These are phyloP conservation scores for Andrena trimmerana DNA, from an alignment of 2,888 invertebrate genomes.

Conservation along the genomic window DNA sequence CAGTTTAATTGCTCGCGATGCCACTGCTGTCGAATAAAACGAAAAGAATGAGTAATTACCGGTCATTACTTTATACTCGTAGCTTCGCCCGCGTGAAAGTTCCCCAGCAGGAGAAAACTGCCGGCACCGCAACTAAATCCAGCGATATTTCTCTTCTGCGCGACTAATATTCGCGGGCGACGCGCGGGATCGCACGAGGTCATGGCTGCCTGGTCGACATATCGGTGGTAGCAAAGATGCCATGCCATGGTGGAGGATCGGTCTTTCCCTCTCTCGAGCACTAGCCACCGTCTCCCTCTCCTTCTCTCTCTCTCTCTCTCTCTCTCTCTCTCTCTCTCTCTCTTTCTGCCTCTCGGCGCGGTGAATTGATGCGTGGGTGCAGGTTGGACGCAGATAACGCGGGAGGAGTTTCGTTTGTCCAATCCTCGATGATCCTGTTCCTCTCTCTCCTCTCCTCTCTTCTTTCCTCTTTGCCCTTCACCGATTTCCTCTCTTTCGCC, in stretches of 20 bases:
- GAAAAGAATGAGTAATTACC: not conserved
- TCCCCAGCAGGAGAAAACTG: not conserved
- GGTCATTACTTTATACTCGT: not conserved
- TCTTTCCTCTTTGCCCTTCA: conserved; percentile 20
- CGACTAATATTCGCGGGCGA: conserved; percentile 49
- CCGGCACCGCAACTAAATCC: not conserved
- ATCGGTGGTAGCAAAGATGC: conserved; percentile 42
- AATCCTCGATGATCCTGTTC: conserved; percentile 81
- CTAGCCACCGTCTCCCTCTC: not conserved
- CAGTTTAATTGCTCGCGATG: conserved; percentile 25
- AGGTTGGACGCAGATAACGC: conserved; percentile 80
- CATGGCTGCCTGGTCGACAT: conserved; percentile 64
- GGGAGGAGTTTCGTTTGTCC: conserved; percentile 84
- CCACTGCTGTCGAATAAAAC: not conserved
- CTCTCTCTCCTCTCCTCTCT: conserved; percentile 48
- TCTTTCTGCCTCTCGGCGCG: conserved; percentile 37
- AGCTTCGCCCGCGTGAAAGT: not conserved
- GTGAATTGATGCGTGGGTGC: conserved; percentile 83
- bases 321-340: too few relatives aligned
- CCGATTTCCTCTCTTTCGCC: conserved; percentile 3
- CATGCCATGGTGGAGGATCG: conserved; percentile 60
- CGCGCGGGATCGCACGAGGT: conserved; percentile 60
- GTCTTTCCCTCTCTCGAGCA: conserved; percentile 43
- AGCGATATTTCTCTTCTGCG: conserved; percentile 22
- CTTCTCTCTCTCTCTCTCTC: conserved; percentile 23